phyloP scores from a whole-genome alignment of 1,140 invertebrate genomes.

The Pseudomyrmex dendroicus region DNA sequence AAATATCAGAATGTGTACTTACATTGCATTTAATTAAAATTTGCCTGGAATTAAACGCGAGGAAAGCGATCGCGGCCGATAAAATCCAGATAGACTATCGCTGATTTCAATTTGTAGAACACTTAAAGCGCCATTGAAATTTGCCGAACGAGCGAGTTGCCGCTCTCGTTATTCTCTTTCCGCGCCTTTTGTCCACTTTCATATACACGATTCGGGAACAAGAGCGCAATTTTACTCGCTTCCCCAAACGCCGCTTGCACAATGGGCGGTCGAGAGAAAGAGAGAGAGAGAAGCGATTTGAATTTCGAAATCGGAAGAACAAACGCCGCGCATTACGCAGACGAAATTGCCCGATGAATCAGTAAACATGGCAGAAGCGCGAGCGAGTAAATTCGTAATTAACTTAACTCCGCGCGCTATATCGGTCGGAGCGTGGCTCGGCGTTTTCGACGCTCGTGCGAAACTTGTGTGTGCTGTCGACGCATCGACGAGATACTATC shows the following conservation, averaged over 20 bases:
- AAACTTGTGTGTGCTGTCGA: neutral
- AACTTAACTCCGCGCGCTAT: constrained; percentile 28
- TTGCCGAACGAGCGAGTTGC: constrained; percentile 24
- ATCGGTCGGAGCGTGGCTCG: neutral
- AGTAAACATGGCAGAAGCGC: constrained; percentile 44
- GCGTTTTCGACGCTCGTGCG: neutral
- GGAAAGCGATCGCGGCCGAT: neutral
- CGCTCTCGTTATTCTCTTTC: constrained; percentile 37
- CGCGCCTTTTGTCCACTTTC: constrained; percentile 31
- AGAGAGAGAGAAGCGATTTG: constrained; percentile 2
- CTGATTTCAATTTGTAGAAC: constrained; percentile 27
- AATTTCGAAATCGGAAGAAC: constrained; percentile 48
- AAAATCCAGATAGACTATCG: constrained; percentile 30
- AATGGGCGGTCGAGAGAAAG: constrained; percentile 11
- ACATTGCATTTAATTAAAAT: constrained; percentile 34
- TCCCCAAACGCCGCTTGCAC: neutral
- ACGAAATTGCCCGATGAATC: constrained; percentile 59
- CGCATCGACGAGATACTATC: neutral
- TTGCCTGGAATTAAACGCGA: neutral
- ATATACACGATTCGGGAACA: constrained; percentile 36
- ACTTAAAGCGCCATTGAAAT: constrained; percentile 37
- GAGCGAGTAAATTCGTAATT: constrained; percentile 65
- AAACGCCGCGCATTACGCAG: constrained; percentile 47
- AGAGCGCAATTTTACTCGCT: constrained; percentile 46
- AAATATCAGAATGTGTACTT: neutral